Evolutionary conservation across 2,888 invertebrate species (phyloP).

Genomic region (Agrotis ipsilon): DNA sequence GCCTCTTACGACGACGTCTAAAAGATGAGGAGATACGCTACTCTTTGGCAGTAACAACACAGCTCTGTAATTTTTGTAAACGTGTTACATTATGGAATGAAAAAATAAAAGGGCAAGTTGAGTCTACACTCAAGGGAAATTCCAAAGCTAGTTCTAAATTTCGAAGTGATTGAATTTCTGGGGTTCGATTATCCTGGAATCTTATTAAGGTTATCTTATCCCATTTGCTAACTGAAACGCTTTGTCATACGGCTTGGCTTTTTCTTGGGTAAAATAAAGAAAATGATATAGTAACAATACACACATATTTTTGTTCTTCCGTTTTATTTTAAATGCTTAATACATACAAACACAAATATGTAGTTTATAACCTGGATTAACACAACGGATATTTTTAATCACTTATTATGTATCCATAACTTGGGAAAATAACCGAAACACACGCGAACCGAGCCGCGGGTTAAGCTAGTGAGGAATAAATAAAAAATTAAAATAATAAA

Average conservation of each 20-base stretch:
- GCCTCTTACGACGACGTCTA: not conserved
- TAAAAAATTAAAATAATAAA: not conserved
- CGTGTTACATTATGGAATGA: conserved; percentile 19
- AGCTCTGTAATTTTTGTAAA: conserved; percentile 22
- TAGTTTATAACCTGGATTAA: too few relatives aligned
- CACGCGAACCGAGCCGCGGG: too few relatives aligned
- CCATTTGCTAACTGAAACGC: conserved; percentile 50
- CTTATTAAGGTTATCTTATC: conserved; percentile 59
- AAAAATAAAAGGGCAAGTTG: conserved; percentile 42
- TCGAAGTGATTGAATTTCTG: conserved; percentile 65
- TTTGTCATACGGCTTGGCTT: conserved; percentile 34
- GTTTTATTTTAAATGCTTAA: not conserved
- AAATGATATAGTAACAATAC: not conserved
- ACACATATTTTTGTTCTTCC: not conserved
- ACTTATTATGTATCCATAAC: too few relatives aligned
- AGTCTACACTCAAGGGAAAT: conserved; percentile 57
- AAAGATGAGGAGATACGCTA: conserved; percentile 7
- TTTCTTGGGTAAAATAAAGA: conserved; percentile 16
- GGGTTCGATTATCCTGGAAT: conserved; percentile 63
- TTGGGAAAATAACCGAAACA: too few relatives aligned
- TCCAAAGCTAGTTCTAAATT: conserved; percentile 61
- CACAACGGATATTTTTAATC: too few relatives aligned
- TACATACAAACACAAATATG: too few relatives aligned
- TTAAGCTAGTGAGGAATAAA: not conserved
- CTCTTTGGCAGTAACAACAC: conserved; percentile 11